Percentiles rank a stretch among this genome's conserved stretches.
Conservation (phyloP, 2,888 invertebrate species). For the Drosophila barbarae region DNA sequence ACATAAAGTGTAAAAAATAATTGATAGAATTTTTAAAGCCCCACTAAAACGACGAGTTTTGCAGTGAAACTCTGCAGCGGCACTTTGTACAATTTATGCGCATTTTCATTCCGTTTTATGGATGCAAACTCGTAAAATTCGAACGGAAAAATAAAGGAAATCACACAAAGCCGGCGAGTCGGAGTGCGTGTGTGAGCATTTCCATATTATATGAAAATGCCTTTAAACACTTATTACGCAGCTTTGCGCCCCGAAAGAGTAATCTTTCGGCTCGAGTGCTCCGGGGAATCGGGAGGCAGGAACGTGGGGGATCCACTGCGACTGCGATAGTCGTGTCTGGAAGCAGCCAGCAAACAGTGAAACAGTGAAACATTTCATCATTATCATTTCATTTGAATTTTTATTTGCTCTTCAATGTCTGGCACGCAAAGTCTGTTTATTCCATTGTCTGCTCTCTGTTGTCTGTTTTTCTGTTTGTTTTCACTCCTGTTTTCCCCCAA, state of each 20-base stretch:
- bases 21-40: conserved; percentile 74
- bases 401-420: conserved; percentile 53
- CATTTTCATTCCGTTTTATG: conserved; percentile 70
- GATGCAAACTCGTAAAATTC: conserved; percentile 68
- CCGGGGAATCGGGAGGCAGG: neutral
- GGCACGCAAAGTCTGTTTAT: conserved; percentile 25
- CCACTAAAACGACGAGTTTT: conserved; percentile 37
- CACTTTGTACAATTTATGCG: conserved; percentile 63
- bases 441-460: conserved; percentile 20
- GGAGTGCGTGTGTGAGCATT: conserved; percentile 50
- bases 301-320: neutral
- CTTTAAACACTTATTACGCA: conserved; percentile 72
- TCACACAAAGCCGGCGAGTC: conserved; percentile 56
- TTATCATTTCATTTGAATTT: conserved; percentile 71
- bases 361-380: conserved; percentile 67
- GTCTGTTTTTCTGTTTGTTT: conserved; percentile 21
- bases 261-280: conserved; percentile 55
- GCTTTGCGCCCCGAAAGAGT: conserved; percentile 64
- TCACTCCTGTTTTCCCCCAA: neutral
- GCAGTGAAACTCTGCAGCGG: conserved; percentile 35
- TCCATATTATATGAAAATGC: conserved; percentile 72
- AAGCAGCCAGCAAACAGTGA: conserved; percentile 47
- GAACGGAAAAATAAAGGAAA: conserved; percentile 56
- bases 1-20: conserved; percentile 66
- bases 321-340: conserved; percentile 38